Evolutionary conservation across 2,888 invertebrate species (phyloP).

Genomic region (Galerucella pusilla): DNA sequence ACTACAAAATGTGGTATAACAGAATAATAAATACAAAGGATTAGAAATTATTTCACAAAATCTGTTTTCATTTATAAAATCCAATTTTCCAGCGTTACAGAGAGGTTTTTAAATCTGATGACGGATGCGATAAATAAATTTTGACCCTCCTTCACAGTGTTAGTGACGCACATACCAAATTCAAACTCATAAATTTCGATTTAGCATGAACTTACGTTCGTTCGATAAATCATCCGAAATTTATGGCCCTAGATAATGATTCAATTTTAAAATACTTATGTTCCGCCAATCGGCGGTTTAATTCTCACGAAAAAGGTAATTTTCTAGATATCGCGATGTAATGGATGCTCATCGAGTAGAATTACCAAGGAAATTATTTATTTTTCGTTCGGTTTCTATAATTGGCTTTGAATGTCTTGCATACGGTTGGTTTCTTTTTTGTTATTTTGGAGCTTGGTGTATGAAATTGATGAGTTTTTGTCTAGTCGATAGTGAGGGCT

Average conservation of each 20-base stretch:
- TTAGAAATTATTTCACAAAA: neutral
- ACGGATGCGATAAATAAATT: conserved; percentile 7
- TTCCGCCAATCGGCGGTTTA: conserved; percentile 39
- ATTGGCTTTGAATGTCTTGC: conserved; percentile 1
- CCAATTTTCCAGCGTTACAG: neutral
- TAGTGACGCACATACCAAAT: conserved; percentile 43
- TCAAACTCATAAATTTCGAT: conserved; percentile 49
- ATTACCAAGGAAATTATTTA: conserved; percentile 23
- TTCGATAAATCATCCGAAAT: conserved; percentile 47
- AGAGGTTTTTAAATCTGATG: neutral
- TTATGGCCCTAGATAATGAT: conserved; percentile 51
- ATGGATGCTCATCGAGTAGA: conserved; percentile 26
- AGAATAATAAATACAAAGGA: neutral
- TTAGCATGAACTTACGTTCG: conserved; percentile 48
- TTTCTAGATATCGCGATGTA: conserved; percentile 34
- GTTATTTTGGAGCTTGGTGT: neutral
- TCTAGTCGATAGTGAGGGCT: neutral
- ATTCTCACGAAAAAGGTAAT: conserved; percentile 30
- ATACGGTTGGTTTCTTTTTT: neutral
- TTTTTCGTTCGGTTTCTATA: conserved; percentile 27
- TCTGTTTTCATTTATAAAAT: neutral
- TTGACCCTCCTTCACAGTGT: conserved; percentile 36
- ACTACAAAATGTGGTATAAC: no score
- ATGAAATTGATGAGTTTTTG: neutral
- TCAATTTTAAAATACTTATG: conserved; percentile 52